Evolutionary conservation across 1,140 invertebrate genomes (phyloP).

Genomic region (Conus betulinus): DNA sequence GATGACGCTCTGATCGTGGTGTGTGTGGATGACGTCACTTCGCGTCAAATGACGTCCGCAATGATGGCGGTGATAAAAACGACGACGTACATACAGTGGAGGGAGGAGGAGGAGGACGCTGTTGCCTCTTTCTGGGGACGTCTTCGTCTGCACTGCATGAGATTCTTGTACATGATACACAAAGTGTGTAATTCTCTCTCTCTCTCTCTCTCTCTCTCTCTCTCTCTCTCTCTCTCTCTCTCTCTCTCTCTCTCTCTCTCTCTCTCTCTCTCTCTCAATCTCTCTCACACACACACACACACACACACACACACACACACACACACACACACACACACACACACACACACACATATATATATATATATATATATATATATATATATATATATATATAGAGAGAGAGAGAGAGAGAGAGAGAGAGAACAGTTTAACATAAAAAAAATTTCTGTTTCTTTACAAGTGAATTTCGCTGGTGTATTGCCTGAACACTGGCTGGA

Average conservation of each 20-base stretch:
- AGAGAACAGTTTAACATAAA: too few relatives aligned
- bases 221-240: too few relatives aligned
- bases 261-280: too few relatives aligned
- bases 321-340: too few relatives aligned
- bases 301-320: neutral
- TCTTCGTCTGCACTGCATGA: slow-evolving; percentile 17
- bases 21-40: slow-evolving; percentile 39
- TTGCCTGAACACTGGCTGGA: too few relatives aligned
- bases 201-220: too few relatives aligned
- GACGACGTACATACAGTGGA: slow-evolving; percentile 39
- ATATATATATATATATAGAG: too few relatives aligned
- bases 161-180: neutral
- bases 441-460: too few relatives aligned
- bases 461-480: too few relatives aligned
- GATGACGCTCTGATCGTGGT: slow-evolving; percentile 40
- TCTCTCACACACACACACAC: neutral
- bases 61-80: slow-evolving; percentile 37
- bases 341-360: too few relatives aligned
- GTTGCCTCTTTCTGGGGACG: slow-evolving; percentile 18
- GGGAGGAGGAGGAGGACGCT: neutral
- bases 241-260: neutral
- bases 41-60: slow-evolving; percentile 31
- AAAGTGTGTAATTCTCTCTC: neutral
- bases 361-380: too few relatives aligned
- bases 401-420: too few relatives aligned